Evolutionary conservation across 2,888 invertebrate genomes (phyloP), one percentile per base, ranked within the genome.

Genomic region (Minunthozetes semirufus): DNA sequence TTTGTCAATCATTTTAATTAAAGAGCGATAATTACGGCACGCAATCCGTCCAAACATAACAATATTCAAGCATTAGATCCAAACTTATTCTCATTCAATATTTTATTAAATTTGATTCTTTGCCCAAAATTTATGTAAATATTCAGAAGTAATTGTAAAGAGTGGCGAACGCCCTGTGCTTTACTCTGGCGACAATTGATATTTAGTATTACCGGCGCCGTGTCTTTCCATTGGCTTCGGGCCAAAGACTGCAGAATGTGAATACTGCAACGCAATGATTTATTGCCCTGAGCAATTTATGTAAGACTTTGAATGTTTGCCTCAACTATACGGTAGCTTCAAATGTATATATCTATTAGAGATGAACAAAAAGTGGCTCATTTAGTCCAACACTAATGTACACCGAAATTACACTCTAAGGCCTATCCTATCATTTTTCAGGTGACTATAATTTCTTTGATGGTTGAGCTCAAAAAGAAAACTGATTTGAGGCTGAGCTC

Each of bases 1-100:
- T 70, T 70, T 70, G 70, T 70, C 70, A 70, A 70, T 70, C 70
- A 70, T 70, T 70, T 70, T 70, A 70, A 70, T 70, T 70, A 70
- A 70, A 70, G 70, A 48, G 46, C 48, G 46, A 70, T 46, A 70
- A 70, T 70, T 70, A 70, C 19, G 27, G 38, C 70, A 70, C 70
- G 70, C 70, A 70, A 70, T 70, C 46, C 63, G 5, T 19, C 38
- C 33, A 66, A 66, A 33, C 38, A 38, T 66, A 38, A 15, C 33
- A 66, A 66, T 42, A 42, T 42, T 42, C 42, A 42, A 13, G 9
- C 42, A 42, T 42, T 13, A 42, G 5, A 42, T 42, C 8, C 5
- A 42, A 42, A 8, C 8, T 13, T 42, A 42, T 42, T 42, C 42
- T 42, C 42, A 42, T 42, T 42, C 42, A 27, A 1, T 9, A 22